Conservation (phyloP, 2,113 vertebrate genomes). For the Halichoeres trimaculatus region DNA sequence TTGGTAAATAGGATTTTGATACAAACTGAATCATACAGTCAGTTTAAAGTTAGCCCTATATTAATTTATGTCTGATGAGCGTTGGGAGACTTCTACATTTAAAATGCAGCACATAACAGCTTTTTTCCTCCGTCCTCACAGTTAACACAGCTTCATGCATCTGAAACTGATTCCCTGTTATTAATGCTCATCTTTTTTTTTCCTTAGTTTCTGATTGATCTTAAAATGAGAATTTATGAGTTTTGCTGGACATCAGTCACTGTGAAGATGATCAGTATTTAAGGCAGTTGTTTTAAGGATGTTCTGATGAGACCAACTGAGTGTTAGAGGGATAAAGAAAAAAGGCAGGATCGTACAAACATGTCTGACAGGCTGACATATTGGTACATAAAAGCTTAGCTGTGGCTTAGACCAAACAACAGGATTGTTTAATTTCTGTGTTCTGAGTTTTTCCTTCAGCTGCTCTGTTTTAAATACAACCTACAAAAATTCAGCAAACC, state of each 20-base stretch:
- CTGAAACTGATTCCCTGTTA: not conserved
- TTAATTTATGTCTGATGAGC: not conserved
- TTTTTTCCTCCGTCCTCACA: not conserved
- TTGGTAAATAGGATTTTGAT: not conserved
- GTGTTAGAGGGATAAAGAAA: not conserved
- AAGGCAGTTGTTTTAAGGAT: not conserved
- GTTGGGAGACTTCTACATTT: conserved; percentile 9
- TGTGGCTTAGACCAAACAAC: not conserved
- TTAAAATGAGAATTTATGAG: conserved; percentile 3
- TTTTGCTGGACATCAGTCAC: conserved; percentile 9
- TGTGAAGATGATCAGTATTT: conserved; percentile 4
- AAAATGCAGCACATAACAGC: not conserved
- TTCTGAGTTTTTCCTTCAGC: no score
- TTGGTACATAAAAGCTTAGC: not conserved
- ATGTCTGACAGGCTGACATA: not conserved
- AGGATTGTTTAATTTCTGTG: not conserved
- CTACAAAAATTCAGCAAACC: not conserved
- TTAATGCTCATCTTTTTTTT: not conserved
- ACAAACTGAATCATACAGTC: not conserved
- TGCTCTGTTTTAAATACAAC: not conserved
- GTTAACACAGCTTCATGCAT: not conserved
- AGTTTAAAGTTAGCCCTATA: not conserved
- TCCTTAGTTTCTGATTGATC: conserved; percentile 3
- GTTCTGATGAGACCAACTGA: not conserved
- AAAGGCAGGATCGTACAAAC: not conserved